These are phyloP conservation scores for Drosophila stalkeri DNA, from an alignment of 2,888 invertebrate species.

Conservation along the genomic window DNA sequence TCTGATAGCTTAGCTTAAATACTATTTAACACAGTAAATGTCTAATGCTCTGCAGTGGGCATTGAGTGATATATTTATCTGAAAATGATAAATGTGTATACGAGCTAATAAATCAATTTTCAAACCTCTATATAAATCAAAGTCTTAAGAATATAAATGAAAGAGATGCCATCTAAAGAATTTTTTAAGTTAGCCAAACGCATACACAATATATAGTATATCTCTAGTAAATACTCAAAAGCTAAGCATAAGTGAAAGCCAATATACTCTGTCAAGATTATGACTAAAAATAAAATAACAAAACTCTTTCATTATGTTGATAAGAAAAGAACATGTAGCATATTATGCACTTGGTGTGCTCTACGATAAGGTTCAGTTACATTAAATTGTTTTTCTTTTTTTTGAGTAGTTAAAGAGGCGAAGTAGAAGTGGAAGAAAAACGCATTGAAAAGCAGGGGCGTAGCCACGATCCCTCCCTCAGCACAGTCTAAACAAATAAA, in stretches of 20 bases:
- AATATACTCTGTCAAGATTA: not conserved
- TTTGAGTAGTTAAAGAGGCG: slow-evolving; percentile 8
- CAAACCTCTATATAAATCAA: not conserved
- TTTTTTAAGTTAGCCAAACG: not conserved
- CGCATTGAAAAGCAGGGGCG: not conserved
- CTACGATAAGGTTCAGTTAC: slow-evolving; percentile 47
- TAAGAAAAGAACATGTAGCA: slow-evolving; percentile 29
- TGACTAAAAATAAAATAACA: not conserved
- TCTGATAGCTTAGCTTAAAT: too few species aligned
- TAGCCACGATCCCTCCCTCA: not conserved
- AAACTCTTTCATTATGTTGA: slow-evolving; percentile 27
- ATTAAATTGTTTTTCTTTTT: not conserved
- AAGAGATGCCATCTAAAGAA: not conserved
- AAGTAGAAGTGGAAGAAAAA: not conserved
- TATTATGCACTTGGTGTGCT: slow-evolving; percentile 25
- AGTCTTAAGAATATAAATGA: not conserved
- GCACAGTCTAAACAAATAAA: slow-evolving; percentile 75
- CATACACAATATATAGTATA: not conserved
- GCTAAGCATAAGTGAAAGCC: not conserved
- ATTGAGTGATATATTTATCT: not conserved
- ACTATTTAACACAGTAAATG: not conserved
- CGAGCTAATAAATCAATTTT: not conserved
- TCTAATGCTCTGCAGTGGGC: not conserved
- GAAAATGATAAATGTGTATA: not conserved
- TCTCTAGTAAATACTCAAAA: too few species aligned